Conservation (phyloP, 2,113 vertebrate species). For the Chaetodon trifascialis region DNA sequence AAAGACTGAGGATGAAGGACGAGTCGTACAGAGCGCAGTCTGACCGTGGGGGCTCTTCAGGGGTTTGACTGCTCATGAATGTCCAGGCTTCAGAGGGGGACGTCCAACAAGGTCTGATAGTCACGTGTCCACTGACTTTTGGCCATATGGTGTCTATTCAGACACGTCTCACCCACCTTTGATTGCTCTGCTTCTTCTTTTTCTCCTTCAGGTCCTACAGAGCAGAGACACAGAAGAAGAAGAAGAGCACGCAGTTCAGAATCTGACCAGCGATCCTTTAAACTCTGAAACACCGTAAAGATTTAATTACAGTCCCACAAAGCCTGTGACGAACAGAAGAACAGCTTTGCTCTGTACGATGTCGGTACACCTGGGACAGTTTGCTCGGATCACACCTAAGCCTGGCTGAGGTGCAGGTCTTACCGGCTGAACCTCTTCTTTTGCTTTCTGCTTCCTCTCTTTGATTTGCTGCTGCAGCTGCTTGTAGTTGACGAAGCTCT, state of each 20-base stretch:
- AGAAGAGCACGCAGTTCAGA: not conserved
- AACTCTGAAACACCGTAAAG: not conserved
- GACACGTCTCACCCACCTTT: slow-evolving; percentile 79
- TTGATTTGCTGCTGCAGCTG: slow-evolving; percentile 89
- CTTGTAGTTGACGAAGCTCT: slow-evolving; percentile 91
- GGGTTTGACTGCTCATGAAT: no score
- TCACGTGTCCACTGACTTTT: no score
- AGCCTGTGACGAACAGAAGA: not conserved
- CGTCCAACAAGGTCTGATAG: no score
- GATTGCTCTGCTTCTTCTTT: slow-evolving; percentile 85
- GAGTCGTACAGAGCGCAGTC: no score
- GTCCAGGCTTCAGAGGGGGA: no score
- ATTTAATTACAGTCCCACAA: not conserved
- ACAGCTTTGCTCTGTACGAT: not conserved
- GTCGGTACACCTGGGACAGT: not conserved
- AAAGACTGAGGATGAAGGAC: no score
- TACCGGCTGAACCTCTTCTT: slow-evolving; percentile 84
- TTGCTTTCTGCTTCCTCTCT: slow-evolving; percentile 83
- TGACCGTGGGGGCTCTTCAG: no score
- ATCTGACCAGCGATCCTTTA: not conserved
- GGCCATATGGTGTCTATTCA: not conserved
- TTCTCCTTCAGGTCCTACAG: slow-evolving; percentile 84
- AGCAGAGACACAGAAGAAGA: not conserved
- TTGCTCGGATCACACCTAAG: not conserved
- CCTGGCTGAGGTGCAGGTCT: slow-evolving; percentile 51